Conservation (phyloP, 2,797 vertebrate species). For the Bucorvus abyssinicus region DNA sequence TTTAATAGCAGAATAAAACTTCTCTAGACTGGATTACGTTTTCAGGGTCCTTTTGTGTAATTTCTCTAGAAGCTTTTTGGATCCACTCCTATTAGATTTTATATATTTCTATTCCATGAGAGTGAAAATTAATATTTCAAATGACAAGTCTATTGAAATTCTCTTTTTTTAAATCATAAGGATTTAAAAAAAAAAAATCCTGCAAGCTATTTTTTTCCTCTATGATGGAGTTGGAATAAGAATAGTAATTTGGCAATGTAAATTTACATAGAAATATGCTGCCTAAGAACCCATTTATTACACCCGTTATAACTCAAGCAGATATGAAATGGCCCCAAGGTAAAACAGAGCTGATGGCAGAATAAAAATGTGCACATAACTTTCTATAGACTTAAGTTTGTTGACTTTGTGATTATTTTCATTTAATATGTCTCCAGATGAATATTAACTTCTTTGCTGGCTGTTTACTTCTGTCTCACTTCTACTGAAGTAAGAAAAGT, state of each 20-base stretch:
- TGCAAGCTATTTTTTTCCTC: constrained; percentile 6
- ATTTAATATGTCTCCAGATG: constrained; percentile 1
- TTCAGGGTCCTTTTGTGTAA: neutral
- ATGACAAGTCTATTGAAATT: neutral
- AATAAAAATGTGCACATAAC: constrained; percentile 22
- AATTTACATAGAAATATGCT: constrained; percentile 60
- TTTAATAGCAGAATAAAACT: neutral
- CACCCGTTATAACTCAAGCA: constrained; percentile 35
- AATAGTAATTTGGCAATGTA: constrained; percentile 38
- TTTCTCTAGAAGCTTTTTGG: neutral
- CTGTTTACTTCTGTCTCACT: neutral
- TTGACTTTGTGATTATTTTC: constrained; percentile 44
- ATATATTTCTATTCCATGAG: neutral
- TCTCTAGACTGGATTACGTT: neutral
- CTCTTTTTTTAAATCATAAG: constrained; percentile 9
- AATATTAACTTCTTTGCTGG: neutral
- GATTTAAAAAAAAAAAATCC: neutral
- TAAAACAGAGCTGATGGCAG: constrained; percentile 20
- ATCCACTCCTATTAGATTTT: neutral
- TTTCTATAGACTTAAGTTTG: constrained; percentile 28
- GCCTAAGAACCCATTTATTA: constrained; percentile 51
- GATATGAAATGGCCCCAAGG: constrained; percentile 56
- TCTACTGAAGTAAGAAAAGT: neutral
- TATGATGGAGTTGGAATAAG: constrained; percentile 15
- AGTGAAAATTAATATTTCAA: constrained; percentile 28